phyloP scores from a whole-genome alignment of 2,797 vertebrate genomes.

The Artibeus jamaicensis region DNA sequence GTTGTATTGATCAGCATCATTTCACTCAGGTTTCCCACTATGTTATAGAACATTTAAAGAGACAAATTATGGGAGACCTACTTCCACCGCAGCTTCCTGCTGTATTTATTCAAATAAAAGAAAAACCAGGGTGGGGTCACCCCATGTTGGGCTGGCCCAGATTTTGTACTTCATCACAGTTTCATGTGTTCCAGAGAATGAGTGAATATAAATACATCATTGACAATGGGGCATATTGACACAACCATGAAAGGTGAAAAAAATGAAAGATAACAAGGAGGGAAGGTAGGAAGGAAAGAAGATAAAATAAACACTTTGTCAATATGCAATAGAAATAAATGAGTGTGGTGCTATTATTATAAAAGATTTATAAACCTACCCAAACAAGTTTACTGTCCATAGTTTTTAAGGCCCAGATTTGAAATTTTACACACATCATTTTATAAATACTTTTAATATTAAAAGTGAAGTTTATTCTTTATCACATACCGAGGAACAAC shows the following conservation, averaged over 20 bases:
- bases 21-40: neutral
- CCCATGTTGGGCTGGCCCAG: neutral
- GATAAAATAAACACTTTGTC: neutral
- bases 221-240: neutral
- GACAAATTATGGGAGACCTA: neutral
- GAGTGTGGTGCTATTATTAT: neutral
- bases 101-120: conserved; percentile 7
- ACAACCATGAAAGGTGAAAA: neutral
- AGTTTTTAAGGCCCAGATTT: neutral
- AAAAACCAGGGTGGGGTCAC: neutral
- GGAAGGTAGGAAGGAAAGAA: neutral
- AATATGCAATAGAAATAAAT: neutral
- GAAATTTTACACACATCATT: neutral
- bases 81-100: neutral
- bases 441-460: neutral
- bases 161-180: conserved; percentile 33
- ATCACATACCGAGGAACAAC: neutral
- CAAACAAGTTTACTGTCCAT: neutral
- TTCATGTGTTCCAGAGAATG: neutral
- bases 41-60: neutral
- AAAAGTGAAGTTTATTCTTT: conserved; percentile 10
- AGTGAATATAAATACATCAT: neutral
- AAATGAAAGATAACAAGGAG: neutral
- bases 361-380: neutral
- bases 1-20: neutral